A percentile compares a stretch with the other conserved stretches of the same genome.
These are phyloP conservation scores for Congeria kusceri DNA, from an alignment of 2,888 invertebrate genomes.

Conservation along the genomic window DNA sequence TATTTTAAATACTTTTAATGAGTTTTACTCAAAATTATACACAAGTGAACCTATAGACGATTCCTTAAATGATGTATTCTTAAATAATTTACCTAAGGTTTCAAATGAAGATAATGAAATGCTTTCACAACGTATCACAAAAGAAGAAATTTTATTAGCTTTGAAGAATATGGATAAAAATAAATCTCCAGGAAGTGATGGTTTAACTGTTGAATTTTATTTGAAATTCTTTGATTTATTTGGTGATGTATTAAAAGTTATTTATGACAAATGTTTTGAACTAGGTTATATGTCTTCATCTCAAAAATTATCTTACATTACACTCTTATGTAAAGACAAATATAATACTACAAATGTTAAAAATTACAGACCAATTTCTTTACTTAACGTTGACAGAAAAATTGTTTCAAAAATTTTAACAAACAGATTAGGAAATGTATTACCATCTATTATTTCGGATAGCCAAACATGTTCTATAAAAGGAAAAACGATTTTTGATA, in stretches of 20 bases:
- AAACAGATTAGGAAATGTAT: conserved; percentile 44
- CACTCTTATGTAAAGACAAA: too few species aligned
- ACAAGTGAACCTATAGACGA: not conserved
- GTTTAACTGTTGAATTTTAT: conserved; percentile 41
- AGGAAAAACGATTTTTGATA: conserved; percentile 64
- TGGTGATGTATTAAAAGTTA: conserved; percentile 27
- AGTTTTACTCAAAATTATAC: not conserved
- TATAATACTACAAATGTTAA: too few species aligned
- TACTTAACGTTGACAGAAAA: too few species aligned
- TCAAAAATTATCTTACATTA: too few species aligned
- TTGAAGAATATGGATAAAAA: conserved; percentile 12
- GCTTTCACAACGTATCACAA: too few species aligned
- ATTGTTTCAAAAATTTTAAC: conserved; percentile 61
- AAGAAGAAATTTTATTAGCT: too few species aligned
- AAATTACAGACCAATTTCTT: too few species aligned
- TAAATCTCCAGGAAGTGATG: too few species aligned
- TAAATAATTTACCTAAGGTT: not conserved
- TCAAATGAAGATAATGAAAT: too few species aligned
- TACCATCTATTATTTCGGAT: conserved; percentile 46
- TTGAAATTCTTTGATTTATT: conserved; percentile 29
- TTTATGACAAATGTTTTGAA: conserved; percentile 19
- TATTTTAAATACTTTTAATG: not conserved
- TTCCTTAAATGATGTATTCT: not conserved
- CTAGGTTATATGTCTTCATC: too few species aligned
- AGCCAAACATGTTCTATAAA: conserved; percentile 66